Base-by-base conservation (phyloP, 1,140 invertebrate species). In the Uloborus diversus region DNA sequence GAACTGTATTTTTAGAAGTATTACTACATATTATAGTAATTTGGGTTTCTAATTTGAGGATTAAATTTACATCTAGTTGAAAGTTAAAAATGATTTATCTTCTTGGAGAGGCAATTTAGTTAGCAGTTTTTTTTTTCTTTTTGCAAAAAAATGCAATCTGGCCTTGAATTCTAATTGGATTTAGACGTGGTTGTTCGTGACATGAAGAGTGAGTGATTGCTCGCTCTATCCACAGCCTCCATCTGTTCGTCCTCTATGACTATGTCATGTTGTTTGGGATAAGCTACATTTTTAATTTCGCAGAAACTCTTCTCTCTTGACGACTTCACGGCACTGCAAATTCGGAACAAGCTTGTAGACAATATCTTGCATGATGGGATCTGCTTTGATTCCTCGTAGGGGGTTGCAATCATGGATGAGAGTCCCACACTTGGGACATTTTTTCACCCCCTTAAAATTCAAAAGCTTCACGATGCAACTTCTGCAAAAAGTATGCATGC, bases 401-500 rank as follows among this genome's bases (percentile, higher is more conserved):
- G 62, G 56, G 47, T 65, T 68, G 4, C 65, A 56, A 14, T 59
- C 13, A 25, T 68, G 56, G 23, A 79, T 68, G 20, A 61, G 20
- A 14, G 56, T 33, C n/a, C 61, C 37, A 20, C 64, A 68, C 62
- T 79, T 79, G 0, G 62, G 62, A 28, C 62, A 68, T 9, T 73
- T 68, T 14, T 35, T 56, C 1, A 47, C 64, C 11, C 61, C 25
- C 23, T 73, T 73, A 5, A 49, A n/a, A 13, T 87, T 85, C 3
- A 88, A 82, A 81, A 86, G 85, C 76, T 87, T 87, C n/a, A 88
- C 86, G 62, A 88, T 87, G 82, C 87, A 88, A 62, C 86, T 87
- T 82, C 87, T 87, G 81, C 87, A 88, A 81, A 87, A 97, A 32
- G 95, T 95, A 88, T 98, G 96, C 82, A 97, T 90, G 90, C 96